phyloP scores from a whole-genome alignment of 1,140 invertebrate genomes.

The Hypothenemus hampei region DNA sequence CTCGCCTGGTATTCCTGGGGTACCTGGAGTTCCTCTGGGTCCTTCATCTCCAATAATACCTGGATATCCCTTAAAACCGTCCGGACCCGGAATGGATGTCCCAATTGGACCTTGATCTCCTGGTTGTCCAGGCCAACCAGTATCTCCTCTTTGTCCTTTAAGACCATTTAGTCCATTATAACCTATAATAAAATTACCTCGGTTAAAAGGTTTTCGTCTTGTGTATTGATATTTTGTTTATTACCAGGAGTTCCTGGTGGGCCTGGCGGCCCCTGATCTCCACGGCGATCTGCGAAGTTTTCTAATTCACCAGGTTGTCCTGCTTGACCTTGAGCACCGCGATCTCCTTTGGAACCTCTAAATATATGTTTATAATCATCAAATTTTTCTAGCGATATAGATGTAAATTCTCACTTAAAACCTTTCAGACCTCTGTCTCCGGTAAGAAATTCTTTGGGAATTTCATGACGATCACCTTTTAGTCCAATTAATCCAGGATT shows the following conservation, averaged over 20 bases:
- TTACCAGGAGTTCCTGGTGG: constrained; percentile 37
- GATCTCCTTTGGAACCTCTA: constrained; percentile 36
- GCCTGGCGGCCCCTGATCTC: constrained; percentile 38
- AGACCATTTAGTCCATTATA: constrained; percentile 52
- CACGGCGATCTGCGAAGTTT: constrained; percentile 23
- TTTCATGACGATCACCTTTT: constrained; percentile 49
- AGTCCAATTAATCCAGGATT: constrained; percentile 54
- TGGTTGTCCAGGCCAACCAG: constrained; percentile 59
- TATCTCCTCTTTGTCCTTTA: constrained; percentile 57
- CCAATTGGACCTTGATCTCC: constrained; percentile 56
- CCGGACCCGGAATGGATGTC: constrained; percentile 55
- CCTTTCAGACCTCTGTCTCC: constrained; percentile 47
- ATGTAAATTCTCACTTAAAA: constrained; percentile 28
- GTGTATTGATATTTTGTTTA: constrained; percentile 20
- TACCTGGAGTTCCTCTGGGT: constrained; percentile 47
- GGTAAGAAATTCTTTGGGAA: constrained; percentile 46
- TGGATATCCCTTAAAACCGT: constrained; percentile 59
- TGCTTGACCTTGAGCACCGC: constrained; percentile 39
- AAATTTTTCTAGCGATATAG: background rate
- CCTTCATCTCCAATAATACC: constrained; percentile 62
- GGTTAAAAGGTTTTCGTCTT: background rate
- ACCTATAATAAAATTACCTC: background rate
- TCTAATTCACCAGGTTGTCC: constrained; percentile 35
- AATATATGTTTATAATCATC: no score
- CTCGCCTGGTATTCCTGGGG: constrained; percentile 52